Percentiles rank a stretch among this genome's conserved stretches.
phyloP scores from a whole-genome alignment of 2,888 invertebrate genomes.

The Chaetogeoica ovagalla region DNA sequence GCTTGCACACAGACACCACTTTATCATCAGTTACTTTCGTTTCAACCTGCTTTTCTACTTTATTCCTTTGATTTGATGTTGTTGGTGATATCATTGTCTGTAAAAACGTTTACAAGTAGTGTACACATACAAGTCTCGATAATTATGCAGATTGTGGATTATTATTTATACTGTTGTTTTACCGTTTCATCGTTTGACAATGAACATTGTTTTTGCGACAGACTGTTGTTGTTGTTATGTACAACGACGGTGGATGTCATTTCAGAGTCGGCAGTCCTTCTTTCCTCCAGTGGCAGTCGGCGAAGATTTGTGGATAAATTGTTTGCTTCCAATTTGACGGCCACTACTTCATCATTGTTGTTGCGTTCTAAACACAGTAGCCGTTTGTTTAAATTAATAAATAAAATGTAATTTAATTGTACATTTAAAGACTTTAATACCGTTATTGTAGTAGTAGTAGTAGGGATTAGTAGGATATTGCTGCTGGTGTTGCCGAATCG shows the following conservation, averaged over 20 bases:
- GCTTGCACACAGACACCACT: constrained; percentile 16
- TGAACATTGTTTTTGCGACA: neutral
- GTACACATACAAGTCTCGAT: neutral
- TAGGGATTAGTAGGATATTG: neutral
- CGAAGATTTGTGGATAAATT: neutral
- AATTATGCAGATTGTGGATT: neutral
- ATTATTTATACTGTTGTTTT: constrained; percentile 1
- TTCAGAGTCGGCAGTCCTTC: neutral
- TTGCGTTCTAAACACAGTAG: neutral
- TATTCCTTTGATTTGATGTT: neutral
- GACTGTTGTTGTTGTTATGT: neutral
- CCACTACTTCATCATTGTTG: too few species aligned
- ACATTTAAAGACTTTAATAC: too few species aligned
- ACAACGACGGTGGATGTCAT: constrained; percentile 14
- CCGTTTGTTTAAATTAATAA: neutral
- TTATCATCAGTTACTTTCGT: neutral
- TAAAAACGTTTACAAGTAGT: neutral
- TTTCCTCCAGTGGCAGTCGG: neutral
- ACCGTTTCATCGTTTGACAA: neutral
- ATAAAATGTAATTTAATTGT: too few species aligned
- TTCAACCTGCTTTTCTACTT: neutral
- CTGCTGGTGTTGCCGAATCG: neutral
- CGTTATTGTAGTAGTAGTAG: neutral
- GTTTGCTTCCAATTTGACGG: neutral
- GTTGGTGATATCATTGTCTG: neutral